Conservation (phyloP, 2,888 invertebrate genomes). For the Synergus itoensis region DNA sequence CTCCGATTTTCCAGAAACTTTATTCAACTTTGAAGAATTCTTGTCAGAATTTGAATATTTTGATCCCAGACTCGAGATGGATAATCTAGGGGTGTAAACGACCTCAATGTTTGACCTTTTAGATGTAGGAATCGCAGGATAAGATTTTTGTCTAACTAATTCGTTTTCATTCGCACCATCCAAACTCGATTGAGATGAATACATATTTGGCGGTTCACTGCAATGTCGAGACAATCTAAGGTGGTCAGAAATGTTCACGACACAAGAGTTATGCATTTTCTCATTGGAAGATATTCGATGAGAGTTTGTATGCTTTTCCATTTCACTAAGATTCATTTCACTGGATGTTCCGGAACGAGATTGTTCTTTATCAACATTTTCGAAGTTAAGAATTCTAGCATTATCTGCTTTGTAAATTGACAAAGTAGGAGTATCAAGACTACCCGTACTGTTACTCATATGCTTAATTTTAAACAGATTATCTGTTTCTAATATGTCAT, state of each 20-base stretch:
- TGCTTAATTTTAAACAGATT: conserved; percentile 70
- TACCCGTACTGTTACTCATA: conserved; percentile 73
- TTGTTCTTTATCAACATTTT: conserved; percentile 60
- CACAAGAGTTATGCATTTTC: not conserved
- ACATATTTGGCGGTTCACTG: conserved; percentile 69
- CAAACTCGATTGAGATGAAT: conserved; percentile 53
- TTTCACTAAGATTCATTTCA: conserved; percentile 32
- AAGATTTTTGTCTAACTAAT: conserved; percentile 64
- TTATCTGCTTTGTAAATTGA: conserved; percentile 53
- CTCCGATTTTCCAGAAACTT: conserved; percentile 16
- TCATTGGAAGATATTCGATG: conserved; percentile 10
- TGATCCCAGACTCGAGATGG: conserved; percentile 1
- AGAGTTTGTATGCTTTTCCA: conserved; percentile 13
- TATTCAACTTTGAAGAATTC: conserved; percentile 14
- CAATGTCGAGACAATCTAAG: conserved; percentile 63
- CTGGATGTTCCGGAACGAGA: not conserved
- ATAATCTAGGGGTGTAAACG: conserved; percentile 9
- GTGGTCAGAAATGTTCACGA: not conserved
- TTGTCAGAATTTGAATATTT: conserved; percentile 51
- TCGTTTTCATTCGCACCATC: conserved; percentile 37
- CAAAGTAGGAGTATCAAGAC: conserved; percentile 64
- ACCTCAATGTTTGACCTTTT: conserved; percentile 54
- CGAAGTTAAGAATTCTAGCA: conserved; percentile 54
- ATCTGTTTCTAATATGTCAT: conserved; percentile 62
- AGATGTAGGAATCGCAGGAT: conserved; percentile 58